These are phyloP conservation scores for Merops nubicus DNA, from an alignment of 2,113 vertebrate genomes.

Conservation along the genomic window DNA sequence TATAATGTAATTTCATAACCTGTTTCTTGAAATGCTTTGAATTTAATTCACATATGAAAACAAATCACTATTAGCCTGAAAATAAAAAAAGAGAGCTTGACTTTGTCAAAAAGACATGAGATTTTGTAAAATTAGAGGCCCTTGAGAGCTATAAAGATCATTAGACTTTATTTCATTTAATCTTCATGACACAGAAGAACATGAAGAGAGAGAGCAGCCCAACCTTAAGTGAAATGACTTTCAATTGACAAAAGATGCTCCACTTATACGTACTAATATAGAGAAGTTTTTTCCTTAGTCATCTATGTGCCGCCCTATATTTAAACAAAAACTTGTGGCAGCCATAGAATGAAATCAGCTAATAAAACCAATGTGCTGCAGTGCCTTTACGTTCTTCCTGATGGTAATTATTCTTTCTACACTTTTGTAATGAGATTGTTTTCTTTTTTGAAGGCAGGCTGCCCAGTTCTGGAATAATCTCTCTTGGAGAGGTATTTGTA, in stretches of 20 bases:
- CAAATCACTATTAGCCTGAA: background rate
- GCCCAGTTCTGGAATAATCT: background rate
- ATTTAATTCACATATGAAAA: background rate
- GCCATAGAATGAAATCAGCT: background rate
- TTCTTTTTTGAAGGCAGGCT: background rate
- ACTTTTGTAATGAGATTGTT: background rate
- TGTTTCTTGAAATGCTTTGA: background rate
- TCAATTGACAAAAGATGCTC: background rate
- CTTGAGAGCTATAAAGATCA: background rate
- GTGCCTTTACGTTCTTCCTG: background rate
- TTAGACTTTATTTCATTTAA: background rate
- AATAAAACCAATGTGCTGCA: background rate
- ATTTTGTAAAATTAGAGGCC: background rate
- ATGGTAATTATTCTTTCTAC: background rate
- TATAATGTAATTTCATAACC: background rate
- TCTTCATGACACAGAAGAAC: background rate
- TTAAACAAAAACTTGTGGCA: background rate
- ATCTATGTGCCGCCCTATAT: accelerated
- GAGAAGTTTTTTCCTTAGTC: background rate
- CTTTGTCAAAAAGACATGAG: background rate
- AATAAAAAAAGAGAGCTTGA: background rate
- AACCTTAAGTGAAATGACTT: background rate
- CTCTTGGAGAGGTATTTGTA: background rate
- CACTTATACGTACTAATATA: background rate
- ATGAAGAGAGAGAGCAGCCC: background rate